phyloP scores from a whole-genome alignment of 2,797 vertebrate species.

The Hydrophis major region DNA sequence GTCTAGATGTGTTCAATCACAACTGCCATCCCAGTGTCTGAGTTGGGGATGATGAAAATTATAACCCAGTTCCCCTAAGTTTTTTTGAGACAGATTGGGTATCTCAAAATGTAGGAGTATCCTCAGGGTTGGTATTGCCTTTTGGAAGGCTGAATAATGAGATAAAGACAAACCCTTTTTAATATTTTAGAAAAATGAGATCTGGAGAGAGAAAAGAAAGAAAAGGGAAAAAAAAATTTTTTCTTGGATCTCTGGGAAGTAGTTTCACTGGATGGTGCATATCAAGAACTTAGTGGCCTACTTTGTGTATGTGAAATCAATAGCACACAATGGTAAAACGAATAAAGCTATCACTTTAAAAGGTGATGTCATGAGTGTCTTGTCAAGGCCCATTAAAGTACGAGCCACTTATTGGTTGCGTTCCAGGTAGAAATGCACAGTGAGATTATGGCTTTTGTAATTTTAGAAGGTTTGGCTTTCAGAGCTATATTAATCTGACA shows the following conservation, averaged over 20 bases:
- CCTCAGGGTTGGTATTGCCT: neutral
- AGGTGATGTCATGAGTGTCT: conserved; percentile 29
- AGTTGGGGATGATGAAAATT: neutral
- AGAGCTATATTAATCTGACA: conserved; percentile 53
- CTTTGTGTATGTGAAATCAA: conserved; percentile 26
- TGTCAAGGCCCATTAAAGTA: conserved; percentile 50
- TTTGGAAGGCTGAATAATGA: neutral
- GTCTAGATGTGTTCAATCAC: neutral
- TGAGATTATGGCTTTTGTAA: conserved; percentile 50
- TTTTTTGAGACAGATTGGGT: neutral
- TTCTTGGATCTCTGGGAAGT: conserved; percentile 10
- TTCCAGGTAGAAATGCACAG: conserved; percentile 50
- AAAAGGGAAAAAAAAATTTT: conserved; percentile 20
- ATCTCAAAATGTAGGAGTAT: neutral
- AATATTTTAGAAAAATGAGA: neutral
- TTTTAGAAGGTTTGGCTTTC: conserved; percentile 54
- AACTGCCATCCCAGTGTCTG: neutral
- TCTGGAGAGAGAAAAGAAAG: neutral
- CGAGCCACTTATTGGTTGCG: conserved; percentile 42
- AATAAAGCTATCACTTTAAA: conserved; percentile 39
- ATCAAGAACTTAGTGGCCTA: conserved; percentile 7
- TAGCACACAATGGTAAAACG: conserved; percentile 22
- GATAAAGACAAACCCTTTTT: neutral
- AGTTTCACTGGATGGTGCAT: conserved; percentile 22
- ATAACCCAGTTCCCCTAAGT: neutral